Conservation (phyloP, 1,140 invertebrate species). For the Atta cephalotes region DNA sequence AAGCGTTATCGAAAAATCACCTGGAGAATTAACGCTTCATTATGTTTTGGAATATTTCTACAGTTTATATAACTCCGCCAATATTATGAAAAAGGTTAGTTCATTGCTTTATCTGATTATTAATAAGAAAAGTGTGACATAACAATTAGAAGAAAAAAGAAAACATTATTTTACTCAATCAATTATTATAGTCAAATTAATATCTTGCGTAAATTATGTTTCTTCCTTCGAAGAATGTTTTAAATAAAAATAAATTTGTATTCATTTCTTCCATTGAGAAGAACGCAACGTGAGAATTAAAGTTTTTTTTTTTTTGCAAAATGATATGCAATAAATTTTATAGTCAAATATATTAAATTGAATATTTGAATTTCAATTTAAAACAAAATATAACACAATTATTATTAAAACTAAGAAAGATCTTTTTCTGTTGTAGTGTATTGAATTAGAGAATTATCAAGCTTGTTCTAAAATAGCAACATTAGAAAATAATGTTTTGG, state of each 20-base stretch:
- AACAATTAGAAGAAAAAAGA: background rate
- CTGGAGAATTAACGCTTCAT: conserved; percentile 84
- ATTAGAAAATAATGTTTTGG: conserved; percentile 83
- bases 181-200: background rate
- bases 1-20: conserved; percentile 79
- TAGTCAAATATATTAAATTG: background rate
- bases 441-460: conserved; percentile 85
- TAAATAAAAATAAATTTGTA: background rate
- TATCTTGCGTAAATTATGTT: too few relatives aligned
- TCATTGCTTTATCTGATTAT: conserved; percentile 24
- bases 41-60: conserved; percentile 87
- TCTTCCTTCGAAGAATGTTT: background rate
- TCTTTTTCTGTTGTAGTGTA: conserved; percentile 71
- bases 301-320: background rate
- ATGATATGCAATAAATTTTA: background rate
- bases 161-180: conserved; percentile 7
- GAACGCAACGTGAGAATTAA: background rate
- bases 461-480: conserved; percentile 85
- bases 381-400: background rate
- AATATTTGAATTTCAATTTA: background rate
- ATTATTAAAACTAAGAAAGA: background rate
- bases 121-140: background rate
- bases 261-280: background rate
- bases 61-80: conserved; percentile 86
- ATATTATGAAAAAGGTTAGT: conserved; percentile 84